A percentile compares a stretch with the other conserved stretches of the same genome.
Evolutionary conservation across 2,797 vertebrate species (phyloP).

Genomic region (Anisognathus igniventris): DNA sequence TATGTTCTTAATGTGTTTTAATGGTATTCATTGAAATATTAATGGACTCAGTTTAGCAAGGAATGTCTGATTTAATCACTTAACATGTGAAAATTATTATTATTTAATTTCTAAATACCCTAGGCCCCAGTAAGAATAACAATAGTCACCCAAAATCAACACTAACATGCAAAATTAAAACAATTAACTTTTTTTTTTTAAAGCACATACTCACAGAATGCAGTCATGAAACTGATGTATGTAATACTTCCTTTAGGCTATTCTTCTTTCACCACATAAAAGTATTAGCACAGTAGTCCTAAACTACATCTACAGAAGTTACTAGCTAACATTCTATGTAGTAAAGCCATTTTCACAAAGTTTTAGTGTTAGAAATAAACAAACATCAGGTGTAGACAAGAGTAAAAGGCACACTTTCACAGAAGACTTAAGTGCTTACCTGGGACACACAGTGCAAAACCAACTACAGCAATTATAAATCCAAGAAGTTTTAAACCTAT

Average conservation of each 20-base stretch:
- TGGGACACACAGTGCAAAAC: slow-evolving; percentile 68
- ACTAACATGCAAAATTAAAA: not conserved
- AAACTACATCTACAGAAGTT: not conserved
- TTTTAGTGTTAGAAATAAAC: not conserved
- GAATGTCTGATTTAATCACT: not conserved
- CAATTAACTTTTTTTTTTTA: not conserved
- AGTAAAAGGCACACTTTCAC: not conserved
- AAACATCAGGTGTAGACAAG: not conserved
- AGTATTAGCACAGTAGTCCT: not conserved
- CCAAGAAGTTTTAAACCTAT: slow-evolving; percentile 66
- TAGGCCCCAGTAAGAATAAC: not conserved
- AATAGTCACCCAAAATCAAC: not conserved
- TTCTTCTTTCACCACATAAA: not conserved
- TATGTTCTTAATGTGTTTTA: not conserved
- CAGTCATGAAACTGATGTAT: not conserved
- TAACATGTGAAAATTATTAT: not conserved
- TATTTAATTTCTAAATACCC: not conserved
- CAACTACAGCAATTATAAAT: slow-evolving; percentile 67
- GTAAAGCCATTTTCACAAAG: not conserved
- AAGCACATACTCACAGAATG: not conserved
- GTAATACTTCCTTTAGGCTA: not conserved
- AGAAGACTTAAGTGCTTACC: slow-evolving; percentile 48
- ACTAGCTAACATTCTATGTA: not conserved
- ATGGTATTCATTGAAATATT: not conserved
- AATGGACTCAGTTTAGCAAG: not conserved